phyloP scores from a whole-genome alignment of 2,113 vertebrate species.

The Microcebus griseorufus region DNA sequence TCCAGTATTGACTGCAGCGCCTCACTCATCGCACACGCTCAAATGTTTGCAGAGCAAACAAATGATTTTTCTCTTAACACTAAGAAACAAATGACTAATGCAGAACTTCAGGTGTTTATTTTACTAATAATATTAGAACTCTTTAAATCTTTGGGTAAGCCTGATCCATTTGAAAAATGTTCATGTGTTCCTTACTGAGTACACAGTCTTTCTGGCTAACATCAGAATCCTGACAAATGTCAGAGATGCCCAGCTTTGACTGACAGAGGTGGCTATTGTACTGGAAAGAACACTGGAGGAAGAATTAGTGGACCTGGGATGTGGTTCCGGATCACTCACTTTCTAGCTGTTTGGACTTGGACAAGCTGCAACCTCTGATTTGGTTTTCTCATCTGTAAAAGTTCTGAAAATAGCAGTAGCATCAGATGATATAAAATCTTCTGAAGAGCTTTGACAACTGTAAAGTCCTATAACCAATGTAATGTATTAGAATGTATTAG shows the following conservation, averaged over 20 bases:
- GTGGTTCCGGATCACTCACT: neutral
- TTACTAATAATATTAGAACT: neutral
- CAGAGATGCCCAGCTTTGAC: neutral
- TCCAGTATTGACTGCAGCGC: neutral
- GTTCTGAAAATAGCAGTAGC: constrained; percentile 31
- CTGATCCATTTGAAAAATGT: neutral
- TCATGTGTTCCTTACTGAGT: neutral
- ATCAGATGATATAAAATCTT: neutral
- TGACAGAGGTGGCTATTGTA: neutral
- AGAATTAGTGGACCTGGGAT: neutral
- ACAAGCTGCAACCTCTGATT: neutral
- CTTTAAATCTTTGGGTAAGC: neutral
- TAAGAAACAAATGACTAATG: neutral
- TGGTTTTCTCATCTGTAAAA: neutral
- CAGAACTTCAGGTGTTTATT: neutral
- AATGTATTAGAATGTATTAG: neutral
- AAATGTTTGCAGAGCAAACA: constrained; percentile 6
- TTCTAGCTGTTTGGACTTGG: neutral
- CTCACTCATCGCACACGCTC: neutral
- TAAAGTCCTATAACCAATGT: neutral
- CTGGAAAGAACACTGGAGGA: neutral
- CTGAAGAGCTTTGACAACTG: neutral
- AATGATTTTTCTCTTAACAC: neutral
- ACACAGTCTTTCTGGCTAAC: neutral
- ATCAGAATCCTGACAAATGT: neutral